phyloP scores from a whole-genome alignment of 2,113 vertebrate species.

The Sakesphorus luctuosus region DNA sequence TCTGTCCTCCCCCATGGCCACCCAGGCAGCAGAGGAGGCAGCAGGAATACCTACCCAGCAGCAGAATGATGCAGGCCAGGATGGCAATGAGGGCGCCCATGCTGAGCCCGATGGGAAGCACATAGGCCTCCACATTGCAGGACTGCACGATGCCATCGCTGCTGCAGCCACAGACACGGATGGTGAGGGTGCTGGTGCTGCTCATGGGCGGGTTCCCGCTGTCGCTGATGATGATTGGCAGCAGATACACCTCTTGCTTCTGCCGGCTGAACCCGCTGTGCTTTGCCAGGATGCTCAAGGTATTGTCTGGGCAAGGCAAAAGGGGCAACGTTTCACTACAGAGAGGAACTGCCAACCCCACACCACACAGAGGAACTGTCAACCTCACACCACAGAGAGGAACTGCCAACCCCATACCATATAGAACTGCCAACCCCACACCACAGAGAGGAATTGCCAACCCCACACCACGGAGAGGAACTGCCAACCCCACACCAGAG shows the following conservation, averaged over 20 bases:
- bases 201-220: constrained; percentile 95
- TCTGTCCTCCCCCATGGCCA: neutral
- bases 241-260: constrained; percentile 95
- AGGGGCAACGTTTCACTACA: neutral
- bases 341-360: no score
- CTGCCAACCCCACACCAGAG: no score
- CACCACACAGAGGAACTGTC: no score
- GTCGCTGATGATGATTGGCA: constrained; percentile 95
- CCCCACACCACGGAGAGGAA: no score
- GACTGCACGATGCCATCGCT: constrained; percentile 92
- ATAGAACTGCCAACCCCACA: no score
- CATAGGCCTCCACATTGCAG: constrained; percentile 94
- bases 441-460: no score
- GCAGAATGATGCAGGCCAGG: constrained; percentile 93
- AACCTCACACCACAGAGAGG: no score
- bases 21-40: neutral
- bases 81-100: constrained; percentile 99
- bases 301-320: constrained; percentile 86
- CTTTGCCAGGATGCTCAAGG: constrained; percentile 93
- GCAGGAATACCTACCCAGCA: constrained; percentile 84
- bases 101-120: constrained; percentile 96
- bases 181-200: constrained; percentile 97
- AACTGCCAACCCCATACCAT: no score
- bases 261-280: constrained; percentile 93
- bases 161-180: constrained; percentile 96